These are phyloP conservation scores for Panurus biarmicus DNA, from an alignment of 2,113 vertebrate genomes.

Conservation along the genomic window DNA sequence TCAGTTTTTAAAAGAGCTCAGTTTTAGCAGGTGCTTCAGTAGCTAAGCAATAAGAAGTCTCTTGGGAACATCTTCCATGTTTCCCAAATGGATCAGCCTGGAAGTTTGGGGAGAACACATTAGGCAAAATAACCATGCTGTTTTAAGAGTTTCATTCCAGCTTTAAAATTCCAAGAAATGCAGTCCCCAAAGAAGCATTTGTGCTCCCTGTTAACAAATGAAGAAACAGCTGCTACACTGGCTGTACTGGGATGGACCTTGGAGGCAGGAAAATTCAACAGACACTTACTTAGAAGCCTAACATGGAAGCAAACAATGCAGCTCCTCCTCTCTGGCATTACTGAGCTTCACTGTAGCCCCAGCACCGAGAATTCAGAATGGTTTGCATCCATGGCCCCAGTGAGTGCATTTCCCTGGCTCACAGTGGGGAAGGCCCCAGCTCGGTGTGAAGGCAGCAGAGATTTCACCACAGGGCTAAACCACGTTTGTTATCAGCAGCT, in stretches of 20 bases:
- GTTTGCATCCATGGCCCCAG: background rate
- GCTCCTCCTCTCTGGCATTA: background rate
- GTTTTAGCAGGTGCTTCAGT: conserved; percentile 62
- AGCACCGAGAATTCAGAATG: background rate
- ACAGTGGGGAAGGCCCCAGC: background rate
- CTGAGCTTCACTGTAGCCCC: background rate
- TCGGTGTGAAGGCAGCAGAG: background rate
- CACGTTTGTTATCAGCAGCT: background rate
- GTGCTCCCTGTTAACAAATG: background rate
- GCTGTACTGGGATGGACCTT: background rate
- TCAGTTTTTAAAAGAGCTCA: conserved; percentile 46
- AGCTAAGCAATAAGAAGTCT: conserved; percentile 57
- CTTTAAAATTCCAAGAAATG: background rate
- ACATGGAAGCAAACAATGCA: background rate
- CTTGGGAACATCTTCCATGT: conserved; percentile 42
- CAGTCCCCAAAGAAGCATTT: background rate
- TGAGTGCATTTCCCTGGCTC: background rate
- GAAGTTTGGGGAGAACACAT: conserved; percentile 14
- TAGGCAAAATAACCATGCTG: background rate
- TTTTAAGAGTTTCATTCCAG: background rate
- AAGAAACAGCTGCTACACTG: background rate
- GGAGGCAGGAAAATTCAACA: background rate
- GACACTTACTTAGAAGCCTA: background rate
- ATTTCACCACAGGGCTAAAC: background rate
- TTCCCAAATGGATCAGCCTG: conserved; percentile 31